A percentile compares a stretch with the other conserved stretches of the same genome.
phyloP scores from a whole-genome alignment of 2,113 vertebrate genomes.

The Cervus canadensis region DNA sequence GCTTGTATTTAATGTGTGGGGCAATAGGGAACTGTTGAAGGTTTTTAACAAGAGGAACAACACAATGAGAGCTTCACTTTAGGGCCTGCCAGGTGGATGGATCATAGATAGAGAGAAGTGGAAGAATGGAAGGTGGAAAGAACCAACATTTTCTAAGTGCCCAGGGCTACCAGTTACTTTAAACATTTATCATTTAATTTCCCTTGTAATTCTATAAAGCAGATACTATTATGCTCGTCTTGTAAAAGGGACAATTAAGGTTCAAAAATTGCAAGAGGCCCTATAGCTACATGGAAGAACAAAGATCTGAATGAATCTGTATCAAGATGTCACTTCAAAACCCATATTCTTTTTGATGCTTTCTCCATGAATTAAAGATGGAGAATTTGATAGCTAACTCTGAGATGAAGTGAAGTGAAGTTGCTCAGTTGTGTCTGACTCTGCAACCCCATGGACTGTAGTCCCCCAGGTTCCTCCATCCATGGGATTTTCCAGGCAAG shows the following conservation, averaged over 20 bases:
- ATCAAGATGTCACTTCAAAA: background rate
- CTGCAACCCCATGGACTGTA: background rate
- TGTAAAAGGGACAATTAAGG: background rate
- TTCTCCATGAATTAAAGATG: background rate
- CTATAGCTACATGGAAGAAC: background rate
- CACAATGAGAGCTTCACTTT: background rate
- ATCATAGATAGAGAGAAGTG: background rate
- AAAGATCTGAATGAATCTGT: background rate
- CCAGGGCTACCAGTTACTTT: background rate
- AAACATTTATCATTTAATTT: background rate
- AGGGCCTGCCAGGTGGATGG: background rate
- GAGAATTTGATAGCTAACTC: background rate
- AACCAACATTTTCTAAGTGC: background rate
- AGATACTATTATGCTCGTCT: background rate
- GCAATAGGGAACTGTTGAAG: background rate
- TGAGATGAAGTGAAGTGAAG: background rate
- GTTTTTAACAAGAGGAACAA: background rate
- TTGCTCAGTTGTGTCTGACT: background rate
- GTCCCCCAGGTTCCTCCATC: background rate
- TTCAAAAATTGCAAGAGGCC: background rate
- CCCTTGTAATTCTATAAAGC: background rate
- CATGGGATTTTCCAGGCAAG: background rate
- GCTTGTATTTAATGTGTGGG: background rate
- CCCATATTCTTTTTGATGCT: background rate
- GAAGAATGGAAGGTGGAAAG: background rate